Percentiles rank a stretch among this genome's conserved stretches.
These are phyloP conservation scores for Halichoeres trimaculatus DNA, from an alignment of 2,113 vertebrate species.

Conservation along the genomic window DNA sequence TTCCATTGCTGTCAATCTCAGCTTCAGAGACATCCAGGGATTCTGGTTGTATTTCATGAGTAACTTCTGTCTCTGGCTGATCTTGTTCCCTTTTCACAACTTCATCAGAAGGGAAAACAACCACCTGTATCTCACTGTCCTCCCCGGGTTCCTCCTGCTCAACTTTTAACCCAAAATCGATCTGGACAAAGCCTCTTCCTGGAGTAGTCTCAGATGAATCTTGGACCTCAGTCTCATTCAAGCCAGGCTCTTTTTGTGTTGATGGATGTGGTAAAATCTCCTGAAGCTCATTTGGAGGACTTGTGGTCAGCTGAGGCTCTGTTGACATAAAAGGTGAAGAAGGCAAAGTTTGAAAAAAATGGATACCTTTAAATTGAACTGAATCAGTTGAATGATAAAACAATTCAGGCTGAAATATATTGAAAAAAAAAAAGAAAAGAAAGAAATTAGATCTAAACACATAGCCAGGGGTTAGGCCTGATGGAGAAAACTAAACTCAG, in stretches of 20 bases:
- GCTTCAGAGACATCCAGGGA: constrained; percentile 18
- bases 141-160: constrained; percentile 27
- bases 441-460: no score
- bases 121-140: constrained; percentile 5
- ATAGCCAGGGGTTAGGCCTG: no score
- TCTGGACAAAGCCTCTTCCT: constrained; percentile 1
- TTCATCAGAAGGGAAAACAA: neutral
- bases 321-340: neutral
- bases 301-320: constrained; percentile 14
- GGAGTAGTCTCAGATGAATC: constrained; percentile 6
- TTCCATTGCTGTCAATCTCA: neutral
- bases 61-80: neutral
- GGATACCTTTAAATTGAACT: neutral
- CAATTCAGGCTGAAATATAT: no score
- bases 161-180: constrained; percentile 26
- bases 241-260: neutral
- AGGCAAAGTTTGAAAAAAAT: neutral
- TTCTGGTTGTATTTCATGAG: neutral
- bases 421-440: no score
- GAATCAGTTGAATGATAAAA: no score
- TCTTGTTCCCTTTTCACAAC: constrained; percentile 27
- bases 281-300: neutral
- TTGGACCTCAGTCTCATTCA: neutral
- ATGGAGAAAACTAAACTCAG: no score
- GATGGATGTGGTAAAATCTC: constrained; percentile 14